Conservation (phyloP, 2,888 invertebrate species). For the Amphiduros pacificus region DNA sequence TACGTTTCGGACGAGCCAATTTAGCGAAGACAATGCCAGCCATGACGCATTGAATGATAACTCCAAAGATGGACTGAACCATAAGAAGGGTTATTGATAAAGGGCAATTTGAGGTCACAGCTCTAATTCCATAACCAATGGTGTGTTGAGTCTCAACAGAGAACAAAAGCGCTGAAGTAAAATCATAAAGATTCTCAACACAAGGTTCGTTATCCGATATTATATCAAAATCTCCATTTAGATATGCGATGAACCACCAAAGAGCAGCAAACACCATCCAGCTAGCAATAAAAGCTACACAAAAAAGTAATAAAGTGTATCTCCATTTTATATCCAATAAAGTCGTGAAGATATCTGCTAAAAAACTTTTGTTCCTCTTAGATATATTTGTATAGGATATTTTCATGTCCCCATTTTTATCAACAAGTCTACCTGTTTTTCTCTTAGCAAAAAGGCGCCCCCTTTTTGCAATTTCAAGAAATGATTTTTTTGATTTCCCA, state of each 20-base stretch:
- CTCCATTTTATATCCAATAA: slow-evolving; percentile 13
- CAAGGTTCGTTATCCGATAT: slow-evolving; percentile 9
- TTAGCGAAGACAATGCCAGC: slow-evolving; percentile 88
- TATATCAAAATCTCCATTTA: neutral
- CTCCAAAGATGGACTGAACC: slow-evolving; percentile 88
- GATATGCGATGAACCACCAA: slow-evolving; percentile 11
- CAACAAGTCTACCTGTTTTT: slow-evolving; percentile 17
- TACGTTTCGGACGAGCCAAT: slow-evolving; percentile 83
- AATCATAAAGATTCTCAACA: slow-evolving; percentile 30
- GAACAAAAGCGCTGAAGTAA: slow-evolving; percentile 31
- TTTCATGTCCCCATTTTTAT: slow-evolving; percentile 14
- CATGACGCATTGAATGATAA: slow-evolving; percentile 69
- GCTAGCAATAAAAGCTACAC: slow-evolving; percentile 5
- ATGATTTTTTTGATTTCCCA: too few relatives aligned
- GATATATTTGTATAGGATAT: slow-evolving; percentile 8
- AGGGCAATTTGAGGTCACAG: slow-evolving; percentile 28
- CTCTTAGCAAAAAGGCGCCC: slow-evolving; percentile 25
- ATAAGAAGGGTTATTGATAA: slow-evolving; percentile 83
- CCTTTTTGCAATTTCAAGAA: slow-evolving; percentile 17
- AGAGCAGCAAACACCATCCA: slow-evolving; percentile 10
- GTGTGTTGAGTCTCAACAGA: slow-evolving; percentile 37
- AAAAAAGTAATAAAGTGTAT: slow-evolving; percentile 7
- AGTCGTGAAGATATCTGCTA: slow-evolving; percentile 14
- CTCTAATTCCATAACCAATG: slow-evolving; percentile 33
- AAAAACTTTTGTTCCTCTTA: slow-evolving; percentile 2